Conservation (phyloP, 2,797 vertebrate species). For the Periophthalmus magnuspinnatus region DNA sequence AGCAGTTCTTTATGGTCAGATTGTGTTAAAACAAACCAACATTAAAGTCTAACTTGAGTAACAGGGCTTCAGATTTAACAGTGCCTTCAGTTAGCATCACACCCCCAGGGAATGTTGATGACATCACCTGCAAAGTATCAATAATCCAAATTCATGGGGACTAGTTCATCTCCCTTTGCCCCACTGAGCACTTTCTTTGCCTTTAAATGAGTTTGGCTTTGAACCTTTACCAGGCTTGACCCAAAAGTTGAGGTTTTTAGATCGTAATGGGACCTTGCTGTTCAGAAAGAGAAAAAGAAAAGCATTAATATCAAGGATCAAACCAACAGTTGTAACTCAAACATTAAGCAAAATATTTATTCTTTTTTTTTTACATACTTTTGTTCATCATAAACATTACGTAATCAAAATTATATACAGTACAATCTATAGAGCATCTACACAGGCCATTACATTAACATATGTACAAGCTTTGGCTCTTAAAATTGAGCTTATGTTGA, state of each 20-base stretch:
- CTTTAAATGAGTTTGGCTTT: constrained; percentile 52
- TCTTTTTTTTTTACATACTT: constrained; percentile 47
- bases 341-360: constrained; percentile 78
- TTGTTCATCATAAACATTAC: constrained; percentile 45
- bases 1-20: too few species aligned
- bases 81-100: too few species aligned
- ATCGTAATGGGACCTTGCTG: constrained; percentile 78
- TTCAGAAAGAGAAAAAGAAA: constrained; percentile 81
- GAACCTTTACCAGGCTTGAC: constrained; percentile 80
- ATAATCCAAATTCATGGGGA: too few species aligned
- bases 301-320: constrained; percentile 78
- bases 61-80: too few species aligned
- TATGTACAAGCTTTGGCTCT: constrained; percentile 41
- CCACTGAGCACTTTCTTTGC: constrained; percentile 12
- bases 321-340: constrained; percentile 60
- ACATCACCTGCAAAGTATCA: too few species aligned
- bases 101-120: too few species aligned
- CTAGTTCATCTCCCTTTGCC: too few species aligned
- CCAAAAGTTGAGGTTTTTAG: constrained; percentile 76
- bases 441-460: constrained; percentile 34
- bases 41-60: too few species aligned
- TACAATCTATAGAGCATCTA: constrained; percentile 32
- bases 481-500: constrained; percentile 24
- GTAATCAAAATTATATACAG: constrained; percentile 52
- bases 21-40: too few species aligned